phyloP scores from a whole-genome alignment of 1,140 invertebrate genomes.

The Gryon sp. region DNA sequence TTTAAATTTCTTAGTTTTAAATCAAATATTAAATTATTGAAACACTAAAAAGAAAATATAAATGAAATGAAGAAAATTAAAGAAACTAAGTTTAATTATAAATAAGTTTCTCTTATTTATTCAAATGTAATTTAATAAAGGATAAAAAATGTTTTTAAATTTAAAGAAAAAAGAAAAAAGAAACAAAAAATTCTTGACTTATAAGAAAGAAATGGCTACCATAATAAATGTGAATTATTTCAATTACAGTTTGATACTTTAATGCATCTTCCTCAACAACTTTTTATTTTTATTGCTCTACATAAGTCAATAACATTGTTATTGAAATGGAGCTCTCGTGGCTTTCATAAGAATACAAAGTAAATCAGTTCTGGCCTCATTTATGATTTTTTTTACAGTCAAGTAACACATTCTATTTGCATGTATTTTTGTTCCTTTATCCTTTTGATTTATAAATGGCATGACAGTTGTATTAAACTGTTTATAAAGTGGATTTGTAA shows the following conservation, averaged over 20 bases:
- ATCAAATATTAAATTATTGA: too few relatives aligned
- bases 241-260: conserved; percentile 19
- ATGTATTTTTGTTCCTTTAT: conserved; percentile 22
- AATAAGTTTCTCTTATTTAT: too few relatives aligned
- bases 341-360: conserved; percentile 43
- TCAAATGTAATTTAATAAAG: too few relatives aligned
- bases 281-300: conserved; percentile 6
- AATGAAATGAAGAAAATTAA: too few relatives aligned
- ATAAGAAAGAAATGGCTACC: too few relatives aligned
- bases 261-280: conserved; percentile 4
- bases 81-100: too few relatives aligned
- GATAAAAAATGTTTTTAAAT: too few relatives aligned
- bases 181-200: too few relatives aligned
- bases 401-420: conserved; percentile 10
- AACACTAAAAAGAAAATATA: too few relatives aligned
- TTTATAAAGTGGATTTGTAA: conserved; percentile 23
- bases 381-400: conserved; percentile 45
- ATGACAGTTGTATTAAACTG: conserved; percentile 37
- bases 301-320: conserved; percentile 52
- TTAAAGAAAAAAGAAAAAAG: too few relatives aligned
- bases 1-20: too few relatives aligned
- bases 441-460: conserved; percentile 16
- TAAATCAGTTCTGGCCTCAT: conserved; percentile 47
- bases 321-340: conserved; percentile 32
- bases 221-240: conserved; percentile 1